Base-by-base conservation (phyloP, 2,888 invertebrate genomes). In the Amblyjoppa proteus region DNA sequence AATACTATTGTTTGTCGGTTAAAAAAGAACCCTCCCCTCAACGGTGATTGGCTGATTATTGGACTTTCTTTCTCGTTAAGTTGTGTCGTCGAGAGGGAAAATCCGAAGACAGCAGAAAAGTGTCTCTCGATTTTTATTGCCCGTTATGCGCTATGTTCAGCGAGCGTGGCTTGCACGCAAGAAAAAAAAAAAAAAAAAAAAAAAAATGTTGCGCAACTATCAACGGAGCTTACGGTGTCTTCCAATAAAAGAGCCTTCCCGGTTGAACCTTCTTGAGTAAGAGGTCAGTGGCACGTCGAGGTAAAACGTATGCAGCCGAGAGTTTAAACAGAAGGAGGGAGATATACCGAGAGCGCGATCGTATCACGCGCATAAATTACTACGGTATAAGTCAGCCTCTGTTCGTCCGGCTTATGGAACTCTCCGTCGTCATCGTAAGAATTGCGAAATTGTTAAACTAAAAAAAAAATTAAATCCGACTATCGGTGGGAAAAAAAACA, bases 201-300 rank as follows among this genome's bases (percentile, higher is more conserved):
- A 20, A 20, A 20, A 20, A 20, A 20, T 45, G 69, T 83, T 83
- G 76, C 69, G 79, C 83, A 85, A 85, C 66, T 56, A 5, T 56
- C n/a, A 34, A 70, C 45, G 31, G 25, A 25, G 11, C 49, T 25
- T 5, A 70, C 58, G 61, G 51, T 34, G 31, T 49, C 64, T 76
- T 66, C 34, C 75, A 76, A 66, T 73, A 71, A 76, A 38, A 73
- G 71, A 81, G 85, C 82, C 82, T 87, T 87, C 87, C 82, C 83
- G 83, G 74, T 81, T 87, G 86, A 87, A 87, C 86, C 85, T 84
- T 70, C 85, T 86, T 89, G 87, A 70, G 88, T 81, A 89, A 90
- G 75, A 79, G 87, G 88, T 90, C 84, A 88, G 80, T 87, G 81
- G 83, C 81, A 73, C 83, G 68, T 61, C 38, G 74, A 53, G 61